phyloP scores from a whole-genome alignment of 2,888 invertebrate species.

The Lochmaea crataegi region DNA sequence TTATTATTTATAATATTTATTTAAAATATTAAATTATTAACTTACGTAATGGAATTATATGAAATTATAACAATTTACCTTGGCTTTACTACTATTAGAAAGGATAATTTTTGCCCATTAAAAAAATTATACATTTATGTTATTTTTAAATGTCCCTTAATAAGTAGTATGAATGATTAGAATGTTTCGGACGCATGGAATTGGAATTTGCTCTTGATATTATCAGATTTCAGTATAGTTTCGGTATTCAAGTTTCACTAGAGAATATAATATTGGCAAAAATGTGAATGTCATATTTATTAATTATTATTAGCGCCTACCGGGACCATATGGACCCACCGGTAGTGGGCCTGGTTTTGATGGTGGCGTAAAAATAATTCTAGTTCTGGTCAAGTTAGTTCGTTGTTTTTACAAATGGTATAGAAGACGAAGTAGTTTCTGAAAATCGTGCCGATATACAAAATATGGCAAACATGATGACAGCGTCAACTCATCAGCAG shows the following conservation, averaged over 20 bases:
- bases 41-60: constrained; percentile 9
- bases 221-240: neutral
- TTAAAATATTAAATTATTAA: neutral
- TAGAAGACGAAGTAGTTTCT: no score
- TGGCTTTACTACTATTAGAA: neutral
- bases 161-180: neutral
- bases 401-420: no score
- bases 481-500: no score
- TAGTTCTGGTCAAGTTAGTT: no score
- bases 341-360: no score
- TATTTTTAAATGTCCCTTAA: neutral
- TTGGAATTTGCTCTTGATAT: neutral
- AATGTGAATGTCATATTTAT: no score
- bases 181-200: neutral
- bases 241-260: neutral
- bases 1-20: neutral
- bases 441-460: no score
- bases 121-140: neutral
- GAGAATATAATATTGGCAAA: neutral
- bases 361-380: no score
- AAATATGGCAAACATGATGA: no score
- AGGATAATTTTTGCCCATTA: neutral
- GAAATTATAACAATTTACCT: neutral
- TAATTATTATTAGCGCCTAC: no score
- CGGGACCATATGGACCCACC: no score